Conservation (phyloP, 2,888 invertebrate genomes). For the Athalia circularis region DNA sequence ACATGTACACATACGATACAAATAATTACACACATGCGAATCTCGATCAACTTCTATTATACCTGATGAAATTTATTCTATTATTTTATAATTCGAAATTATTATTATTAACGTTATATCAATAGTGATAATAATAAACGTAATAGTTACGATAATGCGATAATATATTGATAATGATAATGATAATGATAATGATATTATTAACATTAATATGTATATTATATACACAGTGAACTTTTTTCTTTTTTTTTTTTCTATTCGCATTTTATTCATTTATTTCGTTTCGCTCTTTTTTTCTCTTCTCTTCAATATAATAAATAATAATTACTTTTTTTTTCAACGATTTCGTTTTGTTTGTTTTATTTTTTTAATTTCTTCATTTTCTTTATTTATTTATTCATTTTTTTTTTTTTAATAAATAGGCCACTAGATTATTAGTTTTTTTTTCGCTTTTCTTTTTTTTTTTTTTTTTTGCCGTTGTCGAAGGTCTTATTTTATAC, state of each 20-base stretch:
- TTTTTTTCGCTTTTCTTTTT: constrained; percentile 55
- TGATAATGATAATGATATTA: constrained; percentile 8
- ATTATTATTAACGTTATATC: too few relatives aligned
- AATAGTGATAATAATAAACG: too few relatives aligned
- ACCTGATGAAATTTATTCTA: background rate
- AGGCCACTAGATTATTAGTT: constrained; percentile 63
- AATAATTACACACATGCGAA: constrained; percentile 19
- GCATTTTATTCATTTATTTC: too few relatives aligned
- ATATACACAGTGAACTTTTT: constrained; percentile 21
- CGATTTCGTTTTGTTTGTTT: background rate
- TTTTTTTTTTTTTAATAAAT: constrained; percentile 58
- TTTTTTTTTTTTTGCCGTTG: background rate
- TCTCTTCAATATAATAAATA: constrained; percentile 43
- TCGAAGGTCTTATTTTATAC: background rate
- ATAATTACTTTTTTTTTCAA: constrained; percentile 50
- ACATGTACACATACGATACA: constrained; percentile 8
- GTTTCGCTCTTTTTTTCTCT: too few relatives aligned
- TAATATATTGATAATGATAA: too few relatives aligned
- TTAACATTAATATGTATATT: constrained; percentile 18
- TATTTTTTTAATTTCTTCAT: constrained; percentile 17
- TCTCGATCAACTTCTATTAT: constrained; percentile 12
- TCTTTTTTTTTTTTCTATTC: background rate
- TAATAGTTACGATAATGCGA: too few relatives aligned
- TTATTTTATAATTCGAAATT: too few relatives aligned
- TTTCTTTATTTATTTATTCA: constrained; percentile 4